Percentiles rank a stretch among this genome's conserved stretches.
phyloP scores from a whole-genome alignment of 2,888 invertebrate genomes.

The Sphinx pinastri region DNA sequence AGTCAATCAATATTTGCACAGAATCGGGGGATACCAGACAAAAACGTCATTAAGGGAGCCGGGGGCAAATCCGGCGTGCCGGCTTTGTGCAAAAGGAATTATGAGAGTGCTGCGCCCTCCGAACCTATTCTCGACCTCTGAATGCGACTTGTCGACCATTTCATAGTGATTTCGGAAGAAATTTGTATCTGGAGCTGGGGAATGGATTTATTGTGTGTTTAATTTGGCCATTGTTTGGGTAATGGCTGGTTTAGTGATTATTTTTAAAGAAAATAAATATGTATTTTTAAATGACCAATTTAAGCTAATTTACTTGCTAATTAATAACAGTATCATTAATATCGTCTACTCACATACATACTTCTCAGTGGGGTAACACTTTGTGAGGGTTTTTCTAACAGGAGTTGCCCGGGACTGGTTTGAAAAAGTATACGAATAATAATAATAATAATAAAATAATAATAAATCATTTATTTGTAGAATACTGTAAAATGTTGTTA shows the following conservation, averaged over 20 bases:
- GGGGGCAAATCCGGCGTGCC: constrained; percentile 31
- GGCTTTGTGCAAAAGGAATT: constrained; percentile 31
- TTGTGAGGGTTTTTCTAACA: too few species aligned
- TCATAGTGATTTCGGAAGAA: constrained; percentile 2
- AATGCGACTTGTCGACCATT: constrained; percentile 16
- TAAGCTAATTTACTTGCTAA: too few species aligned
- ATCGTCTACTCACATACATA: too few species aligned
- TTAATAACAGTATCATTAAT: too few species aligned
- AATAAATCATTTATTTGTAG: too few species aligned
- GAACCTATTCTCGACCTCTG: constrained; percentile 22
- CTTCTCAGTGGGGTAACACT: too few species aligned
- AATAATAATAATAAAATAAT: too few species aligned
- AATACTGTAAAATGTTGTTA: too few species aligned
- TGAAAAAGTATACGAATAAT: too few species aligned
- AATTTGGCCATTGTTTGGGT: neutral
- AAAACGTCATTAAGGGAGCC: constrained; percentile 34
- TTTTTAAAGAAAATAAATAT: too few species aligned
- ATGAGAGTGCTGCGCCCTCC: constrained; percentile 27
- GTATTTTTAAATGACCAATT: too few species aligned
- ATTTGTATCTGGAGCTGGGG: neutral
- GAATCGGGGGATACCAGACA: constrained; percentile 29
- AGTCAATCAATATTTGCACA: constrained; percentile 36
- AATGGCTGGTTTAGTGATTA: neutral
- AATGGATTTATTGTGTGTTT: neutral
- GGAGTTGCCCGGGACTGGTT: too few species aligned